phyloP scores from a whole-genome alignment of 2,113 vertebrate species.

The Phaetusa simplex region DNA sequence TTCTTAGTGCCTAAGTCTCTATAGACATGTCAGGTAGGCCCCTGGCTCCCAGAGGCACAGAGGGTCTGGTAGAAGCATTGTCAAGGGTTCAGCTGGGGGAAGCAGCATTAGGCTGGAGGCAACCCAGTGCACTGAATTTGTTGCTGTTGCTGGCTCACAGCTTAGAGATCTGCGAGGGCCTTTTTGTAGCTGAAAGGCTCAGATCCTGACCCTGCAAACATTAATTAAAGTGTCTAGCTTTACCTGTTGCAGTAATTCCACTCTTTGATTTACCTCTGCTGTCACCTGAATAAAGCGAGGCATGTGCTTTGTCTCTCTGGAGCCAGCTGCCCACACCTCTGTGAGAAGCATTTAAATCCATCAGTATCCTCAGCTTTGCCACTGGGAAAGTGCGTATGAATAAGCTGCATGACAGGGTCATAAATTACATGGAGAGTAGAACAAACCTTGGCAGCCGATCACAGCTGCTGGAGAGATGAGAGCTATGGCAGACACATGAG shows the following conservation, averaged over 20 bases:
- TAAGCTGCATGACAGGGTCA: conserved; percentile 24
- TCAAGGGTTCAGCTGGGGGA: background rate
- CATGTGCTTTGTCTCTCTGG: background rate
- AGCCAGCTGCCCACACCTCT: fast-evolving
- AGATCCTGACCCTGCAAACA: background rate
- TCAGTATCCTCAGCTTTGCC: background rate
- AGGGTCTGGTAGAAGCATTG: background rate
- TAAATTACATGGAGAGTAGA: conserved; percentile 25
- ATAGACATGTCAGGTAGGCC: background rate
- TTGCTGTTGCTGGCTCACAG: background rate
- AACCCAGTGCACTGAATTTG: background rate
- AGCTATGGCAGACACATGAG: conserved; percentile 38
- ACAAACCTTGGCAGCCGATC: conserved; percentile 50
- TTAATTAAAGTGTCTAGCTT: background rate
- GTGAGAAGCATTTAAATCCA: background rate
- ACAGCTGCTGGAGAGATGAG: conserved; percentile 15
- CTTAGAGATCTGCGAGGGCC: background rate
- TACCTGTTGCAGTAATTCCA: background rate
- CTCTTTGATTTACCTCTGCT: background rate
- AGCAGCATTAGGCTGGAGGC: background rate
- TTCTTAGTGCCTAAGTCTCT: background rate
- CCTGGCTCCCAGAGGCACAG: background rate
- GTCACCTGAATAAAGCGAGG: background rate
- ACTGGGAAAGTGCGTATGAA: background rate
- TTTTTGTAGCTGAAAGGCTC: background rate